Base-by-base conservation (phyloP, 53 echinoderm and acorn worm species). In the Pentamera pediparva region DNA sequence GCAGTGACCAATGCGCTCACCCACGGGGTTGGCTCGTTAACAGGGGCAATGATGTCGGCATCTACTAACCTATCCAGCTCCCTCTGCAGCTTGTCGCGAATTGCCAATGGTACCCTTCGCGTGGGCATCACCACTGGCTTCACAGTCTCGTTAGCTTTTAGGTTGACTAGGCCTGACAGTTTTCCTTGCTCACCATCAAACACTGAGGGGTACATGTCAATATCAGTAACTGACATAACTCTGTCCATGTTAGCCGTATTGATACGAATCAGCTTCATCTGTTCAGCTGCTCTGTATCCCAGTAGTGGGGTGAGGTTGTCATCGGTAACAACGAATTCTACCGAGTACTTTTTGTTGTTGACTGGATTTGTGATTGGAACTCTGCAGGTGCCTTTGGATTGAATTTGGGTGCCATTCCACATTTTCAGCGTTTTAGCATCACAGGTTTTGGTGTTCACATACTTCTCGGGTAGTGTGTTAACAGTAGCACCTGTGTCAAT, bases 401-500 rank as follows among this genome's bases (percentile, higher is more conserved):
- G 15, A 12, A 70, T 29, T 28, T 49, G 70, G 33, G 70, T 51
- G 32, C 55, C 61, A 55, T 89, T 82, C 79, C 82, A 78, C 83
- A 86, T 79, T 35, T 70, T 70, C 4, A 80, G 57, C 26, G 37
- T 35, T 6, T 39, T 41, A 8, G n/a, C 4, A 20, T 56, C 49
- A 27, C 24, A 34, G 11, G 21, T 35, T 0, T 17, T 3, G 10
- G 48, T 10, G 4, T 5, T 36, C 20, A 59, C 79, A 52, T 69
- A 84, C 25, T 65, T 84, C 33, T 73, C 39, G 19, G 72, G 77
- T 12, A 85, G 43, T 20, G 78, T 48, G 32, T 82, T 82, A 13
- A 86, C 65, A 4, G 74, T 82, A 26, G 89, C 75, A 8, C 89
- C 85, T 70, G 79, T 73, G 77, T 90, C 90, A 25, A 90, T 61